A percentile compares a stretch with the other conserved stretches of the same genome.
Evolutionary conservation across 2,888 invertebrate genomes (phyloP).

Genomic region (Drosophila engyochracea): DNA sequence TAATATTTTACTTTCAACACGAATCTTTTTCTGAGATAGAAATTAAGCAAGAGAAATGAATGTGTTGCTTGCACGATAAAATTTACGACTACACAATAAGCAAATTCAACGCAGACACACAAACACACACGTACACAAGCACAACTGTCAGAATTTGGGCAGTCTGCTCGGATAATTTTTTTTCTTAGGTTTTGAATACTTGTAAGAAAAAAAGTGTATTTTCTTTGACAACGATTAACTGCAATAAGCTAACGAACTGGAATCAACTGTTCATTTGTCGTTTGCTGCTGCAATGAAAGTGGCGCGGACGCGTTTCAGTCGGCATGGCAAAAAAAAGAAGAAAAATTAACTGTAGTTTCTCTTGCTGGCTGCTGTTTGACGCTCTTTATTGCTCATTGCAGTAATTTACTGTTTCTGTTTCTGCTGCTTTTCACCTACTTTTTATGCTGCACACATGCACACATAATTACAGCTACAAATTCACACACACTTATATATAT

Average conservation of each 20-base stretch:
- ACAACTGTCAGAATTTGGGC: conserved; percentile 56
- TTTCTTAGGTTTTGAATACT: conserved; percentile 33
- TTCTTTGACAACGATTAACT: conserved; percentile 43
- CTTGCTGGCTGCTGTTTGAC: conserved; percentile 24
- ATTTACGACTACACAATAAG: conserved; percentile 45
- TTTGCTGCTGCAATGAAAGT: conserved; percentile 59
- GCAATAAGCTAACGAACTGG: conserved; percentile 53
- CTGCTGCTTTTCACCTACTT: conserved; percentile 63
- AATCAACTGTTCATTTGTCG: conserved; percentile 49
- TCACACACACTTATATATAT: conserved; percentile 24
- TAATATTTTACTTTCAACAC: conserved; percentile 33
- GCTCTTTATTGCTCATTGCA: conserved; percentile 62
- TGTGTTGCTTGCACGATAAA: conserved; percentile 55
- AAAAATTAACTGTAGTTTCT: conserved; percentile 69
- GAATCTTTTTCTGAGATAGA: conserved; percentile 42
- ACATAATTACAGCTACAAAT: conserved; percentile 13
- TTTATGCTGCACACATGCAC: conserved; percentile 64
- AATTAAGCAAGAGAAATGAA: conserved; percentile 51
- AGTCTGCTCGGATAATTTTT: conserved; percentile 53
- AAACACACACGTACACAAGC: conserved; percentile 34
- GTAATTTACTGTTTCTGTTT: conserved; percentile 61
- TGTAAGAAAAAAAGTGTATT: conserved; percentile 15
- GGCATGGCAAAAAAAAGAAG: conserved; percentile 46
- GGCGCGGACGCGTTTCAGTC: conserved; percentile 37
- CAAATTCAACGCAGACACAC: conserved; percentile 17